phyloP scores from a whole-genome alignment of 1,140 invertebrate species.

The Drosophila varians region DNA sequence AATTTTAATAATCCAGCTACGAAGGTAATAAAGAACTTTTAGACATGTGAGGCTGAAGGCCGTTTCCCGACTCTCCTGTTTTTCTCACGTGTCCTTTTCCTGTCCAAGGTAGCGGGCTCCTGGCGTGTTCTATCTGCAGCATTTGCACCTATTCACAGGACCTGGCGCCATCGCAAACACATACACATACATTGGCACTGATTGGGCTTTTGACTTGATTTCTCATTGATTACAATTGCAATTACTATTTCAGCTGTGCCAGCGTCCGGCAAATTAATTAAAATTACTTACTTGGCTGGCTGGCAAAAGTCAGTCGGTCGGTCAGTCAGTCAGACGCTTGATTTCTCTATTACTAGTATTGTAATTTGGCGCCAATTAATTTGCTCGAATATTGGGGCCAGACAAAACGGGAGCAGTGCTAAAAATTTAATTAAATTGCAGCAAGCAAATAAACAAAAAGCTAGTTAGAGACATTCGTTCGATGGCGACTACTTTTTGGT shows the following conservation, averaged over 20 bases:
- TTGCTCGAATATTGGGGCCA: slow-evolving; percentile 52
- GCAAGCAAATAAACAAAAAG: slow-evolving; percentile 25
- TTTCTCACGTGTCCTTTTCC: slow-evolving; percentile 19
- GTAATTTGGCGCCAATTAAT: slow-evolving; percentile 44
- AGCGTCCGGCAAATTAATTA: slow-evolving; percentile 56
- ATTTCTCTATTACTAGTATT: slow-evolving; percentile 33
- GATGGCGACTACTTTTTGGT: neutral
- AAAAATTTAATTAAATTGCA: slow-evolving; percentile 71
- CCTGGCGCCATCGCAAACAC: no score
- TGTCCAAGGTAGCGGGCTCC: neutral
- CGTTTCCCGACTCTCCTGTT: slow-evolving; percentile 24
- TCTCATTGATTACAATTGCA: slow-evolving; percentile 62
- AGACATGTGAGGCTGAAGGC: slow-evolving; percentile 59
- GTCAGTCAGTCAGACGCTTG: no score
- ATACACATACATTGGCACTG: slow-evolving; percentile 11
- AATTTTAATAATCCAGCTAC: slow-evolving; percentile 74
- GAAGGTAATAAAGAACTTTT: slow-evolving; percentile 72
- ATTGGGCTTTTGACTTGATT: slow-evolving; percentile 51
- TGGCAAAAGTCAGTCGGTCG: slow-evolving; percentile 11
- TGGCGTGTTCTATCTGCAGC: neutral
- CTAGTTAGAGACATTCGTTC: slow-evolving; percentile 14
- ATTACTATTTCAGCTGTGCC: neutral
- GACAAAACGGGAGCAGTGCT: slow-evolving; percentile 53
- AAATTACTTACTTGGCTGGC: slow-evolving; percentile 54
- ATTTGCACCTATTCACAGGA: slow-evolving; percentile 17